phyloP scores from a whole-genome alignment of 1,140 invertebrate genomes.

The Diuraphis noxia region DNA sequence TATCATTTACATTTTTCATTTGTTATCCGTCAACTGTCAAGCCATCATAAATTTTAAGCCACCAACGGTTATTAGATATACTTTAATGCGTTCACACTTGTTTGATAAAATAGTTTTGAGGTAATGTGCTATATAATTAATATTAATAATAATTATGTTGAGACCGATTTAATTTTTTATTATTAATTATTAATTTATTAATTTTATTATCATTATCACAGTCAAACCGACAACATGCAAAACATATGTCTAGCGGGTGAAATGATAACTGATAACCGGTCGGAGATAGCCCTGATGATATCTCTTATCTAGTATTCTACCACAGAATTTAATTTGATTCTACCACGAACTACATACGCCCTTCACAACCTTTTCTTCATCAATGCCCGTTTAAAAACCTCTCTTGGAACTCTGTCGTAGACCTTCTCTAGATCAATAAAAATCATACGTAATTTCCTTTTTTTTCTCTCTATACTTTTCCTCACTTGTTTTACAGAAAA shows the following conservation, averaged over 20 bases:
- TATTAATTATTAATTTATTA: neutral
- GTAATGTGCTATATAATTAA: neutral
- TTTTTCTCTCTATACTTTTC: no score
- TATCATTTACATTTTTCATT: neutral
- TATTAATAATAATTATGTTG: no score
- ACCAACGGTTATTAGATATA: neutral
- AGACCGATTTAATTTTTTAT: neutral
- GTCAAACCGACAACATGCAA: neutral
- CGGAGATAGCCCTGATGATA: neutral
- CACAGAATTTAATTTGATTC: no score
- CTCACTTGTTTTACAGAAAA: no score
- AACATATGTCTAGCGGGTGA: neutral
- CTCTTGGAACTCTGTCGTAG: no score
- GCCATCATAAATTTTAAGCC: neutral
- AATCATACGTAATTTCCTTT: no score
- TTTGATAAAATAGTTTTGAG: neutral
- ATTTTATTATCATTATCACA: no score
- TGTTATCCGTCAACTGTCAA: neutral
- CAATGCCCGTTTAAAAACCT: no score
- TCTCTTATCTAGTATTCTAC: neutral
- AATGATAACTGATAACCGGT: neutral
- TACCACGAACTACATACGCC: no score
- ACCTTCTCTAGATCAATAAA: no score
- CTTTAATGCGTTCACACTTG: neutral
- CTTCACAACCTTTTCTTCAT: no score